phyloP scores from a whole-genome alignment of 2,888 invertebrate genomes.

The Phortica magna region DNA sequence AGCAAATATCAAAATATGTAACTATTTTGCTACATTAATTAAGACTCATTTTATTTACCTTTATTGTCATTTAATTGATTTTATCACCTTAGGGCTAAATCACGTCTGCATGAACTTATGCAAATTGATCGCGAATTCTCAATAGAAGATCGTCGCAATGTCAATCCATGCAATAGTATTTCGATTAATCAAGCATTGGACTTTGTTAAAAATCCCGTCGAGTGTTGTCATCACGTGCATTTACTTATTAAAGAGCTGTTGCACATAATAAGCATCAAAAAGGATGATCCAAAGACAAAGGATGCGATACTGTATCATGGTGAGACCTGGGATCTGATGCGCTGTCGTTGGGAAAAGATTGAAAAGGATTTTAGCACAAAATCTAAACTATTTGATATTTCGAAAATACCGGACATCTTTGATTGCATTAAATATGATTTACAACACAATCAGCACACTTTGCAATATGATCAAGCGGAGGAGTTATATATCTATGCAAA shows the following conservation, averaged over 20 bases:
- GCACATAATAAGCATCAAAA: conserved; percentile 89
- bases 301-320: conserved; percentile 97
- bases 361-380: conserved; percentile 98
- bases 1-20: conserved; percentile 96
- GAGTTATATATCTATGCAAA: conserved; percentile 96
- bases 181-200: conserved; percentile 95
- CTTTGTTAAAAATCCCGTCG: conserved; percentile 96
- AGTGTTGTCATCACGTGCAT: conserved; percentile 95
- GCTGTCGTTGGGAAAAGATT: conserved; percentile 97
- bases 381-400: conserved; percentile 95
- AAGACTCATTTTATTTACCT: background rate
- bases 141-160: conserved; percentile 88
- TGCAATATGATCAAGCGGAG: conserved; percentile 95
- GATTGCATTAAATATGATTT: conserved; percentile 99
- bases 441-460: conserved; percentile 97
- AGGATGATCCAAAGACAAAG: conserved; percentile 93
- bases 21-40: conserved; percentile 71
- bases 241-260: conserved; percentile 91
- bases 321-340: conserved; percentile 99
- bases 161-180: conserved; percentile 95
- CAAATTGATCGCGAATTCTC: conserved; percentile 94
- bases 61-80: conserved; percentile 42
- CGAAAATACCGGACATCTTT: conserved; percentile 99
- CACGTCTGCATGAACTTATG: conserved; percentile 94
- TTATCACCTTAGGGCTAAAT: conserved; percentile 87